Conservation (phyloP, 2,113 vertebrate species). For the Lepisosteus oculatus region DNA sequence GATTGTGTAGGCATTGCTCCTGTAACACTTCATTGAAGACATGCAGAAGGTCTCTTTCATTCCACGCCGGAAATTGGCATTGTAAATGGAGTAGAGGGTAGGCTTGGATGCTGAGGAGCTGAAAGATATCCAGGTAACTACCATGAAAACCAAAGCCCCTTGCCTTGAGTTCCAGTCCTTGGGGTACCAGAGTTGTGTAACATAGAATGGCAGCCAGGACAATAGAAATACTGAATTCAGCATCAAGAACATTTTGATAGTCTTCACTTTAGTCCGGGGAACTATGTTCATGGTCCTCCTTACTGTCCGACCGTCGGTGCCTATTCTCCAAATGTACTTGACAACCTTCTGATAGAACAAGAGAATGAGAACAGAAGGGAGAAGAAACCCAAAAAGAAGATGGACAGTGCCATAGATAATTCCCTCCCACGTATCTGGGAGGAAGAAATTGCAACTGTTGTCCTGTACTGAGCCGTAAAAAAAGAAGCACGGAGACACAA, state of each 20-base stretch:
- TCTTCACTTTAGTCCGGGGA: constrained; percentile 92
- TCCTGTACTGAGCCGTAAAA: constrained; percentile 64
- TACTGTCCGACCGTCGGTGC: constrained; percentile 76
- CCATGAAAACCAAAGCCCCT: constrained; percentile 74
- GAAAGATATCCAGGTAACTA: constrained; percentile 78
- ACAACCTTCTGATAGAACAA: constrained; percentile 87
- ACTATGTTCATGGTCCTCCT: constrained; percentile 89
- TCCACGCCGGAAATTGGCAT: constrained; percentile 85
- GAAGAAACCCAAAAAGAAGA: constrained; percentile 72
- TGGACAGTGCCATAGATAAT: constrained; percentile 64
- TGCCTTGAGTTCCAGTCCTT: constrained; percentile 57
- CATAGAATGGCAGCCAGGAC: constrained; percentile 85
- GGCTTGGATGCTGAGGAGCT: constrained; percentile 90
- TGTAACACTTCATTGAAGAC: constrained; percentile 95
- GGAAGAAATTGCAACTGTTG: constrained; percentile 79
- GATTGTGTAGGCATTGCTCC: constrained; percentile 93
- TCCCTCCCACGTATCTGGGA: constrained; percentile 73
- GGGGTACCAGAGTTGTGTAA: constrained; percentile 85
- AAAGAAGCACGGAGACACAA: constrained; percentile 75
- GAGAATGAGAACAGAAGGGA: constrained; percentile 71
- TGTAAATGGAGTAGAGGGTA: constrained; percentile 79
- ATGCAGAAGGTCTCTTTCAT: constrained; percentile 94
- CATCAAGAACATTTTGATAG: constrained; percentile 92
- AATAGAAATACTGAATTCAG: constrained; percentile 80
- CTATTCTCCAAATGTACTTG: constrained; percentile 89